These are phyloP conservation scores for Scaptomyza flava DNA, from an alignment of 2,888 invertebrate genomes.

Conservation along the genomic window DNA sequence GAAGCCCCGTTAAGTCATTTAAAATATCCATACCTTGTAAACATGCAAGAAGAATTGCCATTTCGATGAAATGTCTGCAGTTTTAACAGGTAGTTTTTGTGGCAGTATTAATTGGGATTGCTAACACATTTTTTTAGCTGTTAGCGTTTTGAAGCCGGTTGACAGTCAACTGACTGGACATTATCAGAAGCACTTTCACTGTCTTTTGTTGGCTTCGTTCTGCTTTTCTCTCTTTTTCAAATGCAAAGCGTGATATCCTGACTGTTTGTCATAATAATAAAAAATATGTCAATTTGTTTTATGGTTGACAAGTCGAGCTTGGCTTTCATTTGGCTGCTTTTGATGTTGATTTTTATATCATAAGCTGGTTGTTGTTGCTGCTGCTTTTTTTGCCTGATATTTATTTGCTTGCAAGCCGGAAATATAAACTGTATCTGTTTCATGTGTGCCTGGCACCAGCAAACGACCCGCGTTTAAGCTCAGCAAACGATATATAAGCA, in stretches of 20 bases:
- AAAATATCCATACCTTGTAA: conserved; percentile 10
- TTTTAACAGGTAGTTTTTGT: conserved; percentile 9
- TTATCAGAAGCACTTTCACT: conserved; percentile 11
- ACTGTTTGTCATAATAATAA: conserved; percentile 74
- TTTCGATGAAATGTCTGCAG: conserved; percentile 8
- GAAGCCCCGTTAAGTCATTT: conserved; percentile 41
- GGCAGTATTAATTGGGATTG: neutral
- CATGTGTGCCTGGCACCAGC: conserved; percentile 54
- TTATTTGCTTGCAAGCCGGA: conserved; percentile 29
- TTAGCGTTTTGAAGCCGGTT: conserved; percentile 20
- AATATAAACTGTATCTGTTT: conserved; percentile 37
- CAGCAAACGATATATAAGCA: neutral
- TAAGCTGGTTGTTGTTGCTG: conserved; percentile 19
- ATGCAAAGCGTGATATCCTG: conserved; percentile 62
- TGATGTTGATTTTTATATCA: conserved; percentile 64
- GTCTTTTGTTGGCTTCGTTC: neutral
- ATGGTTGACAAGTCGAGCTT: conserved; percentile 70
- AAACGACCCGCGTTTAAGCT: conserved; percentile 15
- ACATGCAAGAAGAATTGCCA: conserved; percentile 7
- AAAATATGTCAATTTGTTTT: conserved; percentile 75
- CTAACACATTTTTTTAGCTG: conserved; percentile 18
- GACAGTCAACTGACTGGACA: neutral
- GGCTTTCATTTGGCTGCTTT: conserved; percentile 49
- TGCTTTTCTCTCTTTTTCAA: neutral
- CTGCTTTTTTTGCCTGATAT: conserved; percentile 1